Base-by-base conservation (phyloP, 2,113 vertebrate species). In the Paralichthys olivaceus region DNA sequence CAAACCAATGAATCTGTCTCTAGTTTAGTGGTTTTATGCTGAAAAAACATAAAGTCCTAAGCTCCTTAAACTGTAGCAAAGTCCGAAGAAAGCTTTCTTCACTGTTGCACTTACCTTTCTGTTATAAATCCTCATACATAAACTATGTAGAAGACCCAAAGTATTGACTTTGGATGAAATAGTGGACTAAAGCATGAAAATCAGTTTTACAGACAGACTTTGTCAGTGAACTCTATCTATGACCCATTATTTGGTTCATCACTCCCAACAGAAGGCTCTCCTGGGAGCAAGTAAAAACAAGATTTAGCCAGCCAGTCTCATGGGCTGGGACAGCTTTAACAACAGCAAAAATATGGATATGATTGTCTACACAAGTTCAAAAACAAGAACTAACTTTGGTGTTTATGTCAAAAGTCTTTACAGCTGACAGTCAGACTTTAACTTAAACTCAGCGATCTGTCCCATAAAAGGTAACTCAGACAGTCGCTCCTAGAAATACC, bases 401-500 rank as follows among this genome's bases (percentile, higher is more conserved):
- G 12, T 23, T 14, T 45, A 32, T 4, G 9, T 32, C 17, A 2
- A 19, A 49, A 17, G 19, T 7, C 22, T 74, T 19, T 15, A 20
- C 26, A 40, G 12, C 37, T 40, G 37, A 40, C 37, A 11, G 12
- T 40, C 11, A 40, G 12, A 40, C 37, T 11, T 40, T 13, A 40
- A 40, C 13, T 28, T 51, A 15, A 56, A 25, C 45, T 67, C 40
- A 74, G 14, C 15, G 23, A 26, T 57, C 1, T n/a, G 43, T 43
- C 37, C 43, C 22, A 14, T 55, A 28, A 58, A 11, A 4, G 49
- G 61, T 25, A n/a, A 17, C 13, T 28, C 15, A 64, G 17, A 45
- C 5, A 32, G 57, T 1, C 8, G n/a, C 2, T 34, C 43, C 17
- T 4, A 49, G 73, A 84, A 78, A 83, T 83, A 84, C 76, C 58